Conservation (phyloP, 2,113 vertebrate genomes). For the Silurus asotus region DNA sequence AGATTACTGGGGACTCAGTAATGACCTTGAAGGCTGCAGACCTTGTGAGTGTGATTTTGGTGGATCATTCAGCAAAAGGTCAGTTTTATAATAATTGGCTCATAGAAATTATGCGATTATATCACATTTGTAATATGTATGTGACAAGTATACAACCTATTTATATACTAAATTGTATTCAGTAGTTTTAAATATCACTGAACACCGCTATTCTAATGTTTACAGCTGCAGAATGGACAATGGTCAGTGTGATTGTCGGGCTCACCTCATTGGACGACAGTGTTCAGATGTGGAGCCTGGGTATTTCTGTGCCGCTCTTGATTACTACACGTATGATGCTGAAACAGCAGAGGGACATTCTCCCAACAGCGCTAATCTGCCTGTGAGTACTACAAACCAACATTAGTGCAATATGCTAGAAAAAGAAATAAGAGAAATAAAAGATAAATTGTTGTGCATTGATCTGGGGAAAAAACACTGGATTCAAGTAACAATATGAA, state of each 20-base stretch:
- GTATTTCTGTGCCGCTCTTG: slow-evolving; percentile 83
- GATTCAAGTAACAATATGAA: neutral
- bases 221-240: slow-evolving; percentile 78
- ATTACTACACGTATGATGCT: slow-evolving; percentile 81
- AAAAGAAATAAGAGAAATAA: neutral
- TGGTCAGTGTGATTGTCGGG: slow-evolving; percentile 81
- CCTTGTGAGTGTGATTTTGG: slow-evolving; percentile 86
- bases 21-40: slow-evolving; percentile 78
- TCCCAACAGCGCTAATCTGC: slow-evolving; percentile 68
- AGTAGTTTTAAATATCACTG: neutral
- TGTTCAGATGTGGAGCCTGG: slow-evolving; percentile 81
- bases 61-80: slow-evolving; percentile 81
- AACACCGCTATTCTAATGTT: neutral
- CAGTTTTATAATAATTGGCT: neutral
- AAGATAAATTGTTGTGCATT: neutral
- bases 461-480: neutral
- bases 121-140: no score
- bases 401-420: neutral
- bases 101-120: no score
- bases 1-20: slow-evolving; percentile 85
- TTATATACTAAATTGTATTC: neutral
- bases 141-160: neutral
- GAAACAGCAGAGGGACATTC: slow-evolving; percentile 70
- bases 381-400: slow-evolving; percentile 69
- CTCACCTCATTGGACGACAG: slow-evolving; percentile 76